These are phyloP conservation scores for Leptinotarsa lineolata DNA, from an alignment of 1,140 invertebrate genomes.

Conservation along the genomic window DNA sequence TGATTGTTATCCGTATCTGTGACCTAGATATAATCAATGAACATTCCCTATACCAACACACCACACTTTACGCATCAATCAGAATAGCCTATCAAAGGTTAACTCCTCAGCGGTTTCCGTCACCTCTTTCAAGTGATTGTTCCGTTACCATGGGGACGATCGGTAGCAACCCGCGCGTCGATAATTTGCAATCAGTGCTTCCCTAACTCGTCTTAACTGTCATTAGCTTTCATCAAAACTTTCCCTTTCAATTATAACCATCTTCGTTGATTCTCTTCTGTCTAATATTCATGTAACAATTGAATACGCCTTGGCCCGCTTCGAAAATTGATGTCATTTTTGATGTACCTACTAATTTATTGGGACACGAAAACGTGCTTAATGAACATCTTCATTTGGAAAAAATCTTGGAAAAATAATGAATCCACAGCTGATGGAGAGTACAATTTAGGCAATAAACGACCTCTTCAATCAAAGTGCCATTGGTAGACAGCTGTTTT, in stretches of 20 bases:
- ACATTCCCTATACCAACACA: no score
- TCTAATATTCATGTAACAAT: slow-evolving; percentile 12
- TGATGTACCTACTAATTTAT: no score
- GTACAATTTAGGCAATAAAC: no score
- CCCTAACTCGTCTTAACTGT: slow-evolving; percentile 37
- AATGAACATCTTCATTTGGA: no score
- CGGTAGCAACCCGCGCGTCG: slow-evolving; percentile 32
- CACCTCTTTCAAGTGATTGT: slow-evolving; percentile 37
- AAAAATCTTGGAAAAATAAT: no score
- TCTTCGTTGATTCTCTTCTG: slow-evolving; percentile 8
- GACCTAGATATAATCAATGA: no score
- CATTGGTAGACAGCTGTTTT: no score
- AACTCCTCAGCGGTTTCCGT: slow-evolving; percentile 35
- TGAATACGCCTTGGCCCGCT: background rate
- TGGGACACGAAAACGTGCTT: no score
- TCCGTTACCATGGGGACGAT: slow-evolving; percentile 31
- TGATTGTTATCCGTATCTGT: no score
- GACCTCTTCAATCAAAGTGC: no score
- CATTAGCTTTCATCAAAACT: slow-evolving; percentile 38
- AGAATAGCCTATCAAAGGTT: background rate
- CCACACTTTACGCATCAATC: no score
- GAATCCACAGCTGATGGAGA: no score
- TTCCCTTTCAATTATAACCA: slow-evolving; percentile 30
- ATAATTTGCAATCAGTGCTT: slow-evolving; percentile 41
- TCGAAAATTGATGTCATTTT: background rate